Evolutionary conservation across 2,113 vertebrate species (phyloP), one percentile per base, ranked within the genome.

Genomic region (Triplophysa rosa): DNA sequence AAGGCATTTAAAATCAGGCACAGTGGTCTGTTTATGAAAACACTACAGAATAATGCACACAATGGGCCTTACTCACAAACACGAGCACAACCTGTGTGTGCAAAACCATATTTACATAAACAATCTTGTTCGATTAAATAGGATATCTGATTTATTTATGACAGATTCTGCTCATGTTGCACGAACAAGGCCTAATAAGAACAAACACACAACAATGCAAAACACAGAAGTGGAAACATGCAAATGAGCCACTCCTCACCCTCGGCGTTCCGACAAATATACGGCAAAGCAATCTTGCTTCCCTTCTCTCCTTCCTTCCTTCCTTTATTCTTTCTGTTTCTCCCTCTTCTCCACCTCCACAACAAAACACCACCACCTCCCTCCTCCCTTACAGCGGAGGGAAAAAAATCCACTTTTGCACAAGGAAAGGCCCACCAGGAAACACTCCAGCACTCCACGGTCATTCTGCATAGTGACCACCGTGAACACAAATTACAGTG

Each of bases 191-290:
- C 45, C 42, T 23, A 69, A 23, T 70, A 17, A 40, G 16, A 64
- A 11, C n/a, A 29, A 42, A 72, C 64, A 78, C 64, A 78, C 47
- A 80, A 54, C 67, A 56, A 69, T 85, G 67, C 84, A 85, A 85
- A 80, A 85, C 87, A 67, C 66, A 84, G 84, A 82, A 86, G 84
- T 89, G 88, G 82, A 91, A 91, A 86, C 90, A 92, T 92, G 90
- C 90, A 91, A 87, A 89, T 87, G 85, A 88, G 83, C 86, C 87
- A 80, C 89, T 91, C 91, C 92, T 92, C 91, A 92, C 91, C 92
- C 91, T 90, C 84, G 83, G 84, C 68, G 80, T 83, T 92, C 80
- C 88, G 84, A 89, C 75, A 80, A 84, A 71, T 72, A 69, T 69
- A 82, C 49, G 65, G 80, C 80, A 82, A 76, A 84, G 59, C 89